Conservation (phyloP, 2,113 vertebrate genomes). For the Pithys albifrons region DNA sequence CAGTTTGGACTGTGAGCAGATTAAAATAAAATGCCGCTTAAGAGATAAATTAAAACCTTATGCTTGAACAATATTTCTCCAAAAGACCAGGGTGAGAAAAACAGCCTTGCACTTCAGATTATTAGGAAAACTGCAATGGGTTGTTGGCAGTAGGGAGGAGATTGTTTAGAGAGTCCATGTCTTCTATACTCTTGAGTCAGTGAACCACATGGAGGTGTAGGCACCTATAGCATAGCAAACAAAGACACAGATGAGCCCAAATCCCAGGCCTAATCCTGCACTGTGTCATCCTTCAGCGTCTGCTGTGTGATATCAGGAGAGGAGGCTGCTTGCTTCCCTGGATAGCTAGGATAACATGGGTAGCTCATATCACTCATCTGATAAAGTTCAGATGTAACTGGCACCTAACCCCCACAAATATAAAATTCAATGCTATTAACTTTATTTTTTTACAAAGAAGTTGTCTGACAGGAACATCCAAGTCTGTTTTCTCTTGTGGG, state of each 20-base stretch:
- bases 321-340: background rate
- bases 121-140: background rate
- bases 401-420: background rate
- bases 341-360: background rate
- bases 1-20: background rate
- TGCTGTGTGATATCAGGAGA: rapidly evolving
- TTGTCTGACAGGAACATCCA: background rate
- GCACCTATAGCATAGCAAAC: background rate
- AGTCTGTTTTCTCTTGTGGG: background rate
- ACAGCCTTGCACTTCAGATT: background rate
- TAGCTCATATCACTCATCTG: background rate
- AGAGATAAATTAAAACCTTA: background rate
- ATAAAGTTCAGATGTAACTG: background rate
- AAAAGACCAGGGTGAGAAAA: background rate
- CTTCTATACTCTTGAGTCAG: background rate
- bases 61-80: background rate
- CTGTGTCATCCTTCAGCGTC: background rate
- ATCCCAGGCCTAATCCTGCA: rapidly evolving
- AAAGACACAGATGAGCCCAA: background rate
- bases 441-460: background rate
- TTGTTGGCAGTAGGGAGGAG: background rate
- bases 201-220: background rate
- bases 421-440: background rate
- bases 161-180: background rate
- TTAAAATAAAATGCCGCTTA: background rate